phyloP scores from a whole-genome alignment of 2,113 vertebrate species.

The Thalassarche chlororhynchos region DNA sequence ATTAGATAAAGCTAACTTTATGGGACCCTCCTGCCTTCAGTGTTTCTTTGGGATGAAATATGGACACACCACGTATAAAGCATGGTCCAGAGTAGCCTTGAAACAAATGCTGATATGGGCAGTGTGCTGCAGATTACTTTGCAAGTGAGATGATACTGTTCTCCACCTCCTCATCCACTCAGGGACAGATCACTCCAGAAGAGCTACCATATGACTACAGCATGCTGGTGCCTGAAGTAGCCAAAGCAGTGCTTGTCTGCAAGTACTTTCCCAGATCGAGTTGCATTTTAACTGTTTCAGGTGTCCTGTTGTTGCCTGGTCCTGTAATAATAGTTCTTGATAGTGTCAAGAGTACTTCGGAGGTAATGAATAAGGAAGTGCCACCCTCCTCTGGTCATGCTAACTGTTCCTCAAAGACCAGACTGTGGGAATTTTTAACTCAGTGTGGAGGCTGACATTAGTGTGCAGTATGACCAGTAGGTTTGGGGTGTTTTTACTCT shows the following conservation, averaged over 20 bases:
- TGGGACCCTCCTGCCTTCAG: neutral
- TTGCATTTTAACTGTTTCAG: neutral
- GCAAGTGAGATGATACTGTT: neutral
- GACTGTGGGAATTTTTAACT: neutral
- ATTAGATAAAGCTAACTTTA: neutral
- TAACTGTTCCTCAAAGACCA: neutral
- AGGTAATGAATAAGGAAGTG: neutral
- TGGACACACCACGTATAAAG: fast-evolving
- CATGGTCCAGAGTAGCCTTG: neutral
- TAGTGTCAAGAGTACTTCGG: neutral
- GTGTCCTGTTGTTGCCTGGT: neutral
- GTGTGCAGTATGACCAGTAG: neutral
- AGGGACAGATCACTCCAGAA: fast-evolving
- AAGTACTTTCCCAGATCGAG: neutral
- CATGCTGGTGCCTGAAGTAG: neutral
- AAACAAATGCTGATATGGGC: neutral
- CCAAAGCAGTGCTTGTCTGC: neutral
- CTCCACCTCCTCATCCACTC: neutral
- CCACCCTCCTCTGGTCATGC: neutral
- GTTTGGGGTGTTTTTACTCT: neutral
- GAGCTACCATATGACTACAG: neutral
- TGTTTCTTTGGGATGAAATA: neutral
- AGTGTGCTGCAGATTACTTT: neutral
- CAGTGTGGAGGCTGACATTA: neutral
- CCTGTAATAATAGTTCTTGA: neutral